phyloP scores from a whole-genome alignment of 2,888 invertebrate species.

The Meliscaeva auricollis region DNA sequence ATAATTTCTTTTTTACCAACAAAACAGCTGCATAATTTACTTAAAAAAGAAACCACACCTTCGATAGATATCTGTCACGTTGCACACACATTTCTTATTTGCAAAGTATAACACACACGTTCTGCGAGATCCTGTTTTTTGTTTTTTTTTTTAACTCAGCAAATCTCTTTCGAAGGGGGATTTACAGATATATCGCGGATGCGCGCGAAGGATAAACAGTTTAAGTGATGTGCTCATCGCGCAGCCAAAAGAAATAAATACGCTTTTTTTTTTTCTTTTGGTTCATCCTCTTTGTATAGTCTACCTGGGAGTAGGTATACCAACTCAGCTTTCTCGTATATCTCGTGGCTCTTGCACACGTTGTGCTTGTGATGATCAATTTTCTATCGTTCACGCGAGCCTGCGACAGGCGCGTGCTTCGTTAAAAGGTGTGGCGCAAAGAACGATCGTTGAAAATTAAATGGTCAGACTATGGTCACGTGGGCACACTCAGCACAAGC shows the following conservation, averaged over 20 bases:
- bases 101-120: slow-evolving; percentile 51
- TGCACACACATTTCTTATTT: slow-evolving; percentile 67
- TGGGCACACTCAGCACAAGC: slow-evolving; percentile 74
- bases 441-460: slow-evolving; percentile 74
- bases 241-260: slow-evolving; percentile 38
- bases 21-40: slow-evolving; percentile 64
- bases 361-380: slow-evolving; percentile 71
- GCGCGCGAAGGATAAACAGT: slow-evolving; percentile 71
- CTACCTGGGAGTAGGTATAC: slow-evolving; percentile 8
- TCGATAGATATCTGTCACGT: slow-evolving; percentile 75
- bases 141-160: slow-evolving; percentile 22
- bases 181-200: slow-evolving; percentile 55
- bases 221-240: slow-evolving; percentile 70
- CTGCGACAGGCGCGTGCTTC: slow-evolving; percentile 76
- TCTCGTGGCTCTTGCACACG: slow-evolving; percentile 42
- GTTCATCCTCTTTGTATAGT: slow-evolving; percentile 34
- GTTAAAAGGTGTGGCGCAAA: slow-evolving; percentile 70
- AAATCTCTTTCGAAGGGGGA: slow-evolving; percentile 48
- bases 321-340: slow-evolving; percentile 31
- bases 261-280: slow-evolving; percentile 17
- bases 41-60: slow-evolving; percentile 62
- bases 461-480: slow-evolving; percentile 76
- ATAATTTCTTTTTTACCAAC: slow-evolving; percentile 17
- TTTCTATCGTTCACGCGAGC: slow-evolving; percentile 58
- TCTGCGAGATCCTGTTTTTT: slow-evolving; percentile 55